Conservation (phyloP, 2,113 vertebrate species). For the Uropsilus gracilis region DNA sequence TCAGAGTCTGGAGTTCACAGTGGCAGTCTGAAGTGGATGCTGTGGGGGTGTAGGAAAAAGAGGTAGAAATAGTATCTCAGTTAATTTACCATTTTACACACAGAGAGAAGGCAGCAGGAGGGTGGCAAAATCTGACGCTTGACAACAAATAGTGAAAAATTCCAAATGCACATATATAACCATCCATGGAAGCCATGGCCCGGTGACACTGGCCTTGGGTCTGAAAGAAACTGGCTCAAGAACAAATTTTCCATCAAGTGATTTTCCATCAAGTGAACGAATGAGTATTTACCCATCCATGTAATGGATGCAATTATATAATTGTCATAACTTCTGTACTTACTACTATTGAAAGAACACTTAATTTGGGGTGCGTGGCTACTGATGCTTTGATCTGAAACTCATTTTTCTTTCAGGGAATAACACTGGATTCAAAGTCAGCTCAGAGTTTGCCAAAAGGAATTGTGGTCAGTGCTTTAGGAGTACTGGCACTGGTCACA, state of each 20-base stretch:
- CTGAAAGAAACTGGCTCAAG: neutral
- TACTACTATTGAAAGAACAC: neutral
- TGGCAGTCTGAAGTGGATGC: neutral
- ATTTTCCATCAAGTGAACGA: neutral
- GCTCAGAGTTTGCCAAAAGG: neutral
- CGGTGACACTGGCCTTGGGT: neutral
- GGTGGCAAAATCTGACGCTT: neutral
- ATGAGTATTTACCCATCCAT: neutral
- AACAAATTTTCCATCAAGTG: neutral
- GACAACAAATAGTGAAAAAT: neutral
- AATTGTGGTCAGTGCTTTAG: neutral
- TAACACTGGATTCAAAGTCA: neutral
- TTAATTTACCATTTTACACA: neutral
- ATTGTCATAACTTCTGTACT: neutral
- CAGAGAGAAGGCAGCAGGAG: neutral
- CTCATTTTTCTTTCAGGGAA: neutral
- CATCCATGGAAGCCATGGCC: accelerated
- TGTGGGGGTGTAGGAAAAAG: neutral
- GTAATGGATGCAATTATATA: neutral
- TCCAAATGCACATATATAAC: neutral
- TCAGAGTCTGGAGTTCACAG: neutral
- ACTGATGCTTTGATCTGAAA: neutral
- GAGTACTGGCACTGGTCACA: neutral
- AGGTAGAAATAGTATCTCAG: neutral
- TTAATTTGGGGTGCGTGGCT: neutral